Base-by-base conservation (phyloP, 2,888 invertebrate species). In the Synergus umbraculus region DNA sequence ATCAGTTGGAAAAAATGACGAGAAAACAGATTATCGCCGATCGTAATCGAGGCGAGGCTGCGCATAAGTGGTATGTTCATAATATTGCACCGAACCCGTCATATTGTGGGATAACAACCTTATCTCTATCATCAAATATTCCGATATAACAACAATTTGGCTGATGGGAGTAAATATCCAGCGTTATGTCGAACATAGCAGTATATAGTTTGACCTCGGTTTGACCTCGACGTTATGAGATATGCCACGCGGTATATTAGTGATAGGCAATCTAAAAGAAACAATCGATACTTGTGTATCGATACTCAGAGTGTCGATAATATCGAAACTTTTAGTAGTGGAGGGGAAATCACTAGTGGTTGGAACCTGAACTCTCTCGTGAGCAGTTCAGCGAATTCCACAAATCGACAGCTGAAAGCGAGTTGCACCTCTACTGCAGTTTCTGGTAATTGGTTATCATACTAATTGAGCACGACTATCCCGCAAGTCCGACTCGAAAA, bases 401-500 rank as follows among this genome's bases (percentile, higher is more conserved):
- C 54, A 54, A 54, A 54, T 54, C 9, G n/a, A 13, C 8, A 54
- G 54, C 54, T 9, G 54, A 54, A 54, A 54, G 54, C 54, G n/a
- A 54, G n/a, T 2, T 54, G 54, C 8, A 54, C 2, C n/a, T 54
- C 54, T 54, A 29, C 29, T 29, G 3, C 29, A 29, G 9, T 54
- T 3, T 54, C n/a, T 54, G 54, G 54, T 7, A 54, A 54, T 54
- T n/a, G 54, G 9, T 54, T 54, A 54, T 54, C n/a, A 54, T 54
- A n/a, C 54, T 54, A 54, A 54, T 54, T 54, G n/a, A 54, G 54
- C n/a, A 54, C 54, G 54, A 54, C n/a, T 54, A 54, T 54, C n/a
- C 8, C 8, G n/a, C n/a, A n/a, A 54, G n/a, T n/a, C n/a, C 9
- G n/a, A 15, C 13, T 9, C 54, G 15, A 54, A 8, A 9, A n/a